phyloP scores from a whole-genome alignment of 2,113 vertebrate species.

The Pseudorhombus dupliciocellatus region DNA sequence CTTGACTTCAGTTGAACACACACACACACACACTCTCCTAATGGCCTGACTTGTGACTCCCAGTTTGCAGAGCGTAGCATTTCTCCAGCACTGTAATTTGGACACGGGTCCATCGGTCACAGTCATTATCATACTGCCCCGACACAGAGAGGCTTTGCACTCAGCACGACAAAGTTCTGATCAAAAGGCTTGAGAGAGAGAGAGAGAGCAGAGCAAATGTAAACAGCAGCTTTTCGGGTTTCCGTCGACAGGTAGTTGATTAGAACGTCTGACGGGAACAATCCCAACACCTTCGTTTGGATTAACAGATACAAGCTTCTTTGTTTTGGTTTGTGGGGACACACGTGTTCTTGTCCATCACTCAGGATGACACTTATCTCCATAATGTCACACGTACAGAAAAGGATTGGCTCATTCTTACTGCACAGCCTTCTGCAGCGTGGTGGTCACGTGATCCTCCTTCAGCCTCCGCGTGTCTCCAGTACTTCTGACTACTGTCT shows the following conservation, averaged over 20 bases:
- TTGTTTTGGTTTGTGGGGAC: too few species aligned
- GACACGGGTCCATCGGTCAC: constrained; percentile 13
- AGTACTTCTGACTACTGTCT: background rate
- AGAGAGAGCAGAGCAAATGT: background rate
- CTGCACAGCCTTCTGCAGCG: too few species aligned
- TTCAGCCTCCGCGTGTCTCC: too few species aligned
- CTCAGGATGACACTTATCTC: too few species aligned
- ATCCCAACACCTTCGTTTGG: too few species aligned
- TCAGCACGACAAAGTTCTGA: background rate
- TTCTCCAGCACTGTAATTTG: constrained; percentile 20
- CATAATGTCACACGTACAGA: too few species aligned
- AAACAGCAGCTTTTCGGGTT: constrained; percentile 7
- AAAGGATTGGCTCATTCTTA: too few species aligned
- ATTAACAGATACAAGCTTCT: too few species aligned
- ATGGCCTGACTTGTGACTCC: constrained; percentile 21
- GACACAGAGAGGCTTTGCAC: constrained; percentile 3
- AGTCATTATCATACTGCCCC: background rate
- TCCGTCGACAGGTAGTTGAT: constrained; percentile 1
- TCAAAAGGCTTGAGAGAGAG: background rate
- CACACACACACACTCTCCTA: constrained; percentile 19
- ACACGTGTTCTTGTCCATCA: too few species aligned
- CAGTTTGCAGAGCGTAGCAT: constrained; percentile 9
- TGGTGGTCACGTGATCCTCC: too few species aligned
- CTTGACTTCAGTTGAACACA: constrained; percentile 7
- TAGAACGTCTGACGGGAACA: background rate